These are phyloP conservation scores for Parazoanthus darwini DNA, from an alignment of 92 coral and sea anemone genomes.

Conservation along the genomic window DNA sequence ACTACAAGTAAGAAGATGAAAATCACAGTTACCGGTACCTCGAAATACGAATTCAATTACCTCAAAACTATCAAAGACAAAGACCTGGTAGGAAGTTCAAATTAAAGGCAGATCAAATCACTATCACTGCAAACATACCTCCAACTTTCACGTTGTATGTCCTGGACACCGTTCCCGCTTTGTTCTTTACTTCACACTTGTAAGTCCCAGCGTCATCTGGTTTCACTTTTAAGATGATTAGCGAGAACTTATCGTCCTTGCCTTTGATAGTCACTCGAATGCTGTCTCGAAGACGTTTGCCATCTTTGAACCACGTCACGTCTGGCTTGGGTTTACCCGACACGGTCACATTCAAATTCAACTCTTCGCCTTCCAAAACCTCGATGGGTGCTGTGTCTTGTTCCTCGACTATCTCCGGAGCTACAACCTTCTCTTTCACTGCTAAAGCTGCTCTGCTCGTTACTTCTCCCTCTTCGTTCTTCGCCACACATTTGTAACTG, in stretches of 20 bases:
- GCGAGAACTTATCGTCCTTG: conserved; percentile 3
- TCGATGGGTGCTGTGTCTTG: conserved; percentile 45
- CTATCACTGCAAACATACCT: background rate
- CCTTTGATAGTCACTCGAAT: background rate
- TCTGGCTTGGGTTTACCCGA: conserved; percentile 66
- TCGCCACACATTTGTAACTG: conserved; percentile 73
- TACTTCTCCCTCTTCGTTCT: conserved; percentile 82
- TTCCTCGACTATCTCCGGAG: conserved; percentile 65
- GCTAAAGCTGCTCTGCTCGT: conserved; percentile 49
- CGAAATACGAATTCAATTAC: no score
- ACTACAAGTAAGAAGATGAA: no score
- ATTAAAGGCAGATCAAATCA: no score
- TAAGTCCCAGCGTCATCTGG: conserved; percentile 15
- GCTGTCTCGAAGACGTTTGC: conserved; percentile 38
- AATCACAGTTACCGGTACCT: no score
- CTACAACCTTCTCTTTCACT: conserved; percentile 56
- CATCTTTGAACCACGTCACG: conserved; percentile 70
- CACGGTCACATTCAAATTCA: conserved; percentile 53
- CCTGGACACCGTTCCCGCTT: conserved; percentile 15
- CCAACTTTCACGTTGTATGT: conserved; percentile 11
- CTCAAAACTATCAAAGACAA: no score
- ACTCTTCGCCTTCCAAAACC: conserved; percentile 61
- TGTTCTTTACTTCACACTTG: conserved; percentile 31
- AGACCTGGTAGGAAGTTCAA: no score
- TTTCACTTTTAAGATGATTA: background rate